Percentiles rank a stretch among this genome's conserved stretches.
Evolutionary conservation across 2,888 invertebrate species (phyloP).

Genomic region (Andrena bucephala): DNA sequence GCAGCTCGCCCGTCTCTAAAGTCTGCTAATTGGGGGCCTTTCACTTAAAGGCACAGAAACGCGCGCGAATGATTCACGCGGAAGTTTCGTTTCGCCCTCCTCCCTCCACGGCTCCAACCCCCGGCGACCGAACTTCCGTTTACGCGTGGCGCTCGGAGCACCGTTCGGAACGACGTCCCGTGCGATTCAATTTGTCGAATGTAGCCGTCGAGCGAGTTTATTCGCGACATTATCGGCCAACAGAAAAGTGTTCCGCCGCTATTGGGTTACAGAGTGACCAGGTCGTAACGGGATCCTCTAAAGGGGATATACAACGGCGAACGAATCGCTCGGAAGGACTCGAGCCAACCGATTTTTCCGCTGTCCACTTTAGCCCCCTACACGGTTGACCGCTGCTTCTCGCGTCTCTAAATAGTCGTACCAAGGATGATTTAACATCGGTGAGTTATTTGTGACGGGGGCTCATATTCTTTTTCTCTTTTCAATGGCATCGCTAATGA

Average conservation of each 20-base stretch:
- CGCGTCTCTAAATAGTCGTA: slow-evolving; percentile 32
- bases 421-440: slow-evolving; percentile 33
- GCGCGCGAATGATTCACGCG: slow-evolving; percentile 39
- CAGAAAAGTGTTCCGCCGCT: slow-evolving; percentile 62
- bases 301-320: slow-evolving; percentile 69
- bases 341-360: slow-evolving; percentile 47
- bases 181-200: slow-evolving; percentile 48
- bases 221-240: slow-evolving; percentile 65
- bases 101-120: neutral
- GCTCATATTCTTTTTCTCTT: slow-evolving; percentile 13
- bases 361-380: slow-evolving; percentile 42
- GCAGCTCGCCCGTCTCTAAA: slow-evolving; percentile 42
- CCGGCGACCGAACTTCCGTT: slow-evolving; percentile 18
- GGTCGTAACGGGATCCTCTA: slow-evolving; percentile 70
- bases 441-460: slow-evolving; percentile 13
- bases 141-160: neutral
- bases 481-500: slow-evolving; percentile 28
- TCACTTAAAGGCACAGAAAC: slow-evolving; percentile 28
- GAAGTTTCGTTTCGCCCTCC: slow-evolving; percentile 23
- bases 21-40: slow-evolving; percentile 57
- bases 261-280: slow-evolving; percentile 66
- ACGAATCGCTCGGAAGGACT: slow-evolving; percentile 55
- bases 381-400: slow-evolving; percentile 28
- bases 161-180: slow-evolving; percentile 24
- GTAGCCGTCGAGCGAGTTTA: slow-evolving; percentile 45